phyloP scores from a whole-genome alignment of 2,797 vertebrate genomes.

The Helostoma temminkii region DNA sequence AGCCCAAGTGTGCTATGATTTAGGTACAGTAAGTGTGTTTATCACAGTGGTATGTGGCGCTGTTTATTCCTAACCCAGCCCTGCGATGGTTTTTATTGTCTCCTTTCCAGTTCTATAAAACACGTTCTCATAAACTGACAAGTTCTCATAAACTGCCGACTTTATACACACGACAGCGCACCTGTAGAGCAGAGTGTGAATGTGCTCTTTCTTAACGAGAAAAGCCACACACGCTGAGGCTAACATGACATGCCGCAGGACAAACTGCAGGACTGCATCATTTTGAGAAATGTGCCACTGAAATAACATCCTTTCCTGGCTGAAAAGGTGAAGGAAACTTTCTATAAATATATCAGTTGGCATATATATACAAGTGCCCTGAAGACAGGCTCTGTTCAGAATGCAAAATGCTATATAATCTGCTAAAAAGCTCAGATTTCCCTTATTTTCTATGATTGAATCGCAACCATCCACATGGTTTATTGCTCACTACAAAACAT shows the following conservation, averaged over 20 bases:
- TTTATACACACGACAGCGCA: conserved; percentile 43
- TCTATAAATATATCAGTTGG: too few species aligned
- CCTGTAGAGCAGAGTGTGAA: conserved; percentile 56
- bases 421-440: neutral
- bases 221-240: conserved; percentile 60
- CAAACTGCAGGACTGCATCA: conserved; percentile 19
- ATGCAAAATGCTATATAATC: neutral
- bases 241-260: conserved; percentile 19
- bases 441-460: neutral
- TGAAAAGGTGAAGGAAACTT: neutral
- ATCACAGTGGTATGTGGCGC: conserved; percentile 40
- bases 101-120: conserved; percentile 60
- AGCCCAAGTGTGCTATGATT: conserved; percentile 29
- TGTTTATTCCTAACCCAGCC: conserved; percentile 59
- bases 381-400: neutral
- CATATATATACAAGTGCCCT: too few species aligned
- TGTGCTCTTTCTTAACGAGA: conserved; percentile 52
- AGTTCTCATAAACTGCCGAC: conserved; percentile 57
- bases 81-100: conserved; percentile 58
- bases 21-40: conserved; percentile 53
- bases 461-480: neutral
- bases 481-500: conserved; percentile 1
- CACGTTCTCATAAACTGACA: conserved; percentile 60
- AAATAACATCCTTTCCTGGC: conserved; percentile 43
- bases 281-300: conserved; percentile 14